Percentiles rank a stretch among this genome's conserved stretches.
Evolutionary conservation across 2,797 vertebrate species (phyloP).

Genomic region (Tolypeutes matacus): DNA sequence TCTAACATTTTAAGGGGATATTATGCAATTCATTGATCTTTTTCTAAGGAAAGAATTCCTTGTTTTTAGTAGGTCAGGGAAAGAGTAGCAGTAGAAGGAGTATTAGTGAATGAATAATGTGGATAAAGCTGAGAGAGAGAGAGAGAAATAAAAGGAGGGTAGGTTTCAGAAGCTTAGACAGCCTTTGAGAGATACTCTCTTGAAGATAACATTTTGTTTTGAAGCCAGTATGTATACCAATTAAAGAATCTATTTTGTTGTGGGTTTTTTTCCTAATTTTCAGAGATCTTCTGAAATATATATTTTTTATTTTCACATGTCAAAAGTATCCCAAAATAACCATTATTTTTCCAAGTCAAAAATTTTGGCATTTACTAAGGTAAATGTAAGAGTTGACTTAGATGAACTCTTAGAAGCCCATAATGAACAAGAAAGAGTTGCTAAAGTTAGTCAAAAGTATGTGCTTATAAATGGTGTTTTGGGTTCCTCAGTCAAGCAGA

Average conservation of each 20-base stretch:
- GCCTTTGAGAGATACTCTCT: neutral
- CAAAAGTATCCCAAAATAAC: neutral
- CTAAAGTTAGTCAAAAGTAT: neutral
- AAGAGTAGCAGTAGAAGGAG: neutral
- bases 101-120: neutral
- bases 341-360: too few relatives aligned
- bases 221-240: neutral
- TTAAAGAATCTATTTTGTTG: neutral
- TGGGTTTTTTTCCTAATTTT: neutral
- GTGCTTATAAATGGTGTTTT: neutral
- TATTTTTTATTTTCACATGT: neutral
- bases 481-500: neutral
- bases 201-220: neutral
- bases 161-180: neutral
- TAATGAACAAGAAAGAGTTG: too few relatives aligned
- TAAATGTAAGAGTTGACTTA: too few relatives aligned
- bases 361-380: too few relatives aligned
- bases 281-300: neutral
- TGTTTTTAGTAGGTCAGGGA: neutral
- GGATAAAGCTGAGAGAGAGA: neutral
- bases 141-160: neutral
- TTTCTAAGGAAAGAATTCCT: neutral
- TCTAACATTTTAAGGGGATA: neutral
- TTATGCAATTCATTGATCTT: neutral
- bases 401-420: too few relatives aligned